These are phyloP conservation scores for Ochlodes sylvanus DNA, from an alignment of 2,888 invertebrate genomes.

Conservation along the genomic window DNA sequence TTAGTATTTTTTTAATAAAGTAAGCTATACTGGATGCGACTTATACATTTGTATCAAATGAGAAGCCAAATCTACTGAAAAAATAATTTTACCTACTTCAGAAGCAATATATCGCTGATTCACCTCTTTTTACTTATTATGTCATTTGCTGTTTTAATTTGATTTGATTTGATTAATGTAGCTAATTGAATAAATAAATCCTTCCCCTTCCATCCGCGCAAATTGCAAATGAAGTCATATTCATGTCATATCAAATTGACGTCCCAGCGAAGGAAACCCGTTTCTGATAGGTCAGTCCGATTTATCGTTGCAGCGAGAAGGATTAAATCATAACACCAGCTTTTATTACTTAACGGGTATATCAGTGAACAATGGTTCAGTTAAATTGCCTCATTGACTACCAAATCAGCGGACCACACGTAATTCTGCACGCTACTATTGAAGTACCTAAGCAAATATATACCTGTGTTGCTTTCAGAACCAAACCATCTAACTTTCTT, in stretches of 20 bases:
- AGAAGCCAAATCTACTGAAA: too few species aligned
- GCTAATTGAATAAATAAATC: background rate
- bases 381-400: conserved; percentile 68
- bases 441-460: conserved; percentile 68
- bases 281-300: conserved; percentile 21
- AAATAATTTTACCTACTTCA: background rate
- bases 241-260: conserved; percentile 34
- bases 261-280: conserved; percentile 25
- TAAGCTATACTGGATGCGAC: too few species aligned
- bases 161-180: background rate
- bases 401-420: conserved; percentile 66
- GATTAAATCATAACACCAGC: conserved; percentile 38
- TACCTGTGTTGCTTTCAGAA: conserved; percentile 58
- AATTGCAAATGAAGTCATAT: conserved; percentile 32
- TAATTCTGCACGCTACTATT: conserved; percentile 60
- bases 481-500: conserved; percentile 15
- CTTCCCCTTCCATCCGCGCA: background rate
- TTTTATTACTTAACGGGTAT: conserved; percentile 31
- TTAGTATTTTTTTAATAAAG: too few species aligned
- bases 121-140: too few species aligned
- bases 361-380: conserved; percentile 33
- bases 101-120: background rate
- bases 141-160: too few species aligned
- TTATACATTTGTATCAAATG: too few species aligned
- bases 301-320: conserved; percentile 32